Evolutionary conservation across 2,888 invertebrate species (phyloP), one percentile per base, ranked within the genome.

Genomic region (Brenthis hecate): DNA sequence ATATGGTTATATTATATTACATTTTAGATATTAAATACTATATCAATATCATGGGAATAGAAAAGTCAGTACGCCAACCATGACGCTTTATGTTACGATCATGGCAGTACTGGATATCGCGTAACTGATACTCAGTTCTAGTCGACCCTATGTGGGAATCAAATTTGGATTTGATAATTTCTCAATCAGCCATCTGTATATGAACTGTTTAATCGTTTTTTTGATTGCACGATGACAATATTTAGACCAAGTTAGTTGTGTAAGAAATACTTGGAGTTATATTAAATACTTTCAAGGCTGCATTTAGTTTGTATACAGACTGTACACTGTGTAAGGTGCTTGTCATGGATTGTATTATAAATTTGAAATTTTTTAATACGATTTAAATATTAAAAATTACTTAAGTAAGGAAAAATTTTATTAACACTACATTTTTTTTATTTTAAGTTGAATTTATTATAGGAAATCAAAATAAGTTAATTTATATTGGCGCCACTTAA

Each of bases 11-110:
- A 68, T 72, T 68, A 67, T 64, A 69, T 67, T 63, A 53, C 66
- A 66, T 68, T 70, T 66, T 71, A 72, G 67, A 66, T 64, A 63
- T 75, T 75, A 70, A 66, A 69, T 67, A 72, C 70, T 73, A 79
- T 79, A 82, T 82, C 80, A 79, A 82, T 81, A 82, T 79, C 75
- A 75, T 81, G 80, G 75, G 80, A 82, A 85, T 86, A 85, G 84
- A 88, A 91, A 89, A 88, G 88, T 78, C 74, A 78, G 75, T 79
- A 80, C 68, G 65, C 73, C 84, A 83, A 87, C 85, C 89, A 85
- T 90, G 86, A 88, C 88, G 84, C 69, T 86, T 86, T 70, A 56
- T 56, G 76, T 88, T 87, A 83, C 89, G 53, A 69, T 85, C 81
- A 80, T 81, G 61, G 51, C 36, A 53, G 36, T 16, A 43, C 36